A percentile compares a stretch with the other conserved stretches of the same genome.
Conservation (phyloP, 2,797 vertebrate species). For the Falco concolor region DNA sequence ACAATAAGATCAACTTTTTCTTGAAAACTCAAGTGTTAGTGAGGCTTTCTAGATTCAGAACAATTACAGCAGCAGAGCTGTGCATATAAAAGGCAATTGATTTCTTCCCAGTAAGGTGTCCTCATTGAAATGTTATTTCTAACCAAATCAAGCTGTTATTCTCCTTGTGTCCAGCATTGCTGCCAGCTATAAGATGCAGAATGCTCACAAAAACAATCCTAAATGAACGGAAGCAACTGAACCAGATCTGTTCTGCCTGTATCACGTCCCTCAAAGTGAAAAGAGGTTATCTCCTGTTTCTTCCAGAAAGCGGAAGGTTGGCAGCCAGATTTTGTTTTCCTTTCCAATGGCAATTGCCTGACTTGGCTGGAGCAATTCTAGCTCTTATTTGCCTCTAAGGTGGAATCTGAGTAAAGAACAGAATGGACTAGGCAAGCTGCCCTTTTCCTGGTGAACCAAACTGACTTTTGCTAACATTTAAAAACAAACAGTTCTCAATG, state of each 20-base stretch:
- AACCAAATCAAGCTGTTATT: neutral
- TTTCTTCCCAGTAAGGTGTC: neutral
- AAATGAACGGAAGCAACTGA: neutral
- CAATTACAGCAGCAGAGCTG: neutral
- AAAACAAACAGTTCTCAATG: constrained; percentile 55
- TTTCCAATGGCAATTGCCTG: neutral
- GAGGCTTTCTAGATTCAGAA: neutral
- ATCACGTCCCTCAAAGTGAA: neutral
- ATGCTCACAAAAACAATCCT: neutral
- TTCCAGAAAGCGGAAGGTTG: neutral
- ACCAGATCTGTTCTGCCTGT: neutral
- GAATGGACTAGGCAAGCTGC: constrained; percentile 59
- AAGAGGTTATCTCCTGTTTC: neutral
- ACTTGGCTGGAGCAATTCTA: constrained; percentile 7
- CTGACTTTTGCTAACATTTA: constrained; percentile 21
- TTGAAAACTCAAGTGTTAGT: neutral
- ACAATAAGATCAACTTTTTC: neutral
- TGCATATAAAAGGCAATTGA: neutral
- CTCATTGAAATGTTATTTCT: neutral
- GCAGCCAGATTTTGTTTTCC: constrained; percentile 18
- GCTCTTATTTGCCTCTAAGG: constrained; percentile 26
- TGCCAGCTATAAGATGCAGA: neutral
- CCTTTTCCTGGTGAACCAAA: constrained; percentile 44
- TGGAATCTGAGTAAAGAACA: constrained; percentile 53
- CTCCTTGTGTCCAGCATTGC: fast-evolving